A percentile compares a stretch with the other conserved stretches of the same genome.
phyloP scores from a whole-genome alignment of 1,140 invertebrate genomes.

The Pseudomyrmex sp. region DNA sequence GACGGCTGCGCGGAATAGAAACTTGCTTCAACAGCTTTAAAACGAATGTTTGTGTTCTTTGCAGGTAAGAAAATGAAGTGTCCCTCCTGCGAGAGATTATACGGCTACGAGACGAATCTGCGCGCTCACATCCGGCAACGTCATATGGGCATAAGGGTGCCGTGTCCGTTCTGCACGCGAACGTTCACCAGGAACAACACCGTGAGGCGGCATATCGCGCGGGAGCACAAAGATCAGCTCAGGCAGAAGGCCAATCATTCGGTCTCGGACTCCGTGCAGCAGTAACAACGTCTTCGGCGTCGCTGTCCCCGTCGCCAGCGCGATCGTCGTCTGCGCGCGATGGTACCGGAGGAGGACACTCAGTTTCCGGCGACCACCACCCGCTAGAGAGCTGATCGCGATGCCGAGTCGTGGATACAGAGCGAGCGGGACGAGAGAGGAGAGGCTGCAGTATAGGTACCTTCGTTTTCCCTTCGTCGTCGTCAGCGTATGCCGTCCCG shows the following conservation, averaged over 20 bases:
- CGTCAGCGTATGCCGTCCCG: constrained; percentile 62
- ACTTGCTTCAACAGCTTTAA: background rate
- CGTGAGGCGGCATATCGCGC: constrained; percentile 93
- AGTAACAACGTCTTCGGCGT: constrained; percentile 74
- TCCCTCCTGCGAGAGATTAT: constrained; percentile 95
- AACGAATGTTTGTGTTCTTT: constrained; percentile 52
- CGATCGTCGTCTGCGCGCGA: background rate
- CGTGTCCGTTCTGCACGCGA: constrained; percentile 94
- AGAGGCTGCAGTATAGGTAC: constrained; percentile 57
- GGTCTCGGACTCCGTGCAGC: constrained; percentile 80
- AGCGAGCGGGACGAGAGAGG: constrained; percentile 38
- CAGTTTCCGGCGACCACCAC: background rate
- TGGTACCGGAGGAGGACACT: background rate
- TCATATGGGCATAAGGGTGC: constrained; percentile 95
- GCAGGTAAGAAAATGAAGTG: constrained; percentile 95
- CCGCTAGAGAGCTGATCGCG: background rate
- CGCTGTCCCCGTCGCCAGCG: constrained; percentile 16
- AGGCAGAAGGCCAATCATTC: constrained; percentile 84
- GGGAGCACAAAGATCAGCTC: constrained; percentile 93
- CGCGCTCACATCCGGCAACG: constrained; percentile 95
- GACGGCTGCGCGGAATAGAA: background rate
- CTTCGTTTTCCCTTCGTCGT: constrained; percentile 57
- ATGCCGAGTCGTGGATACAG: constrained; percentile 12
- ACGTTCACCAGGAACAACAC: constrained; percentile 97
- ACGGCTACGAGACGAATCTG: constrained; percentile 96